Conservation (phyloP, 64 coral and sea anemone species). For the Stylophora pistillata region DNA sequence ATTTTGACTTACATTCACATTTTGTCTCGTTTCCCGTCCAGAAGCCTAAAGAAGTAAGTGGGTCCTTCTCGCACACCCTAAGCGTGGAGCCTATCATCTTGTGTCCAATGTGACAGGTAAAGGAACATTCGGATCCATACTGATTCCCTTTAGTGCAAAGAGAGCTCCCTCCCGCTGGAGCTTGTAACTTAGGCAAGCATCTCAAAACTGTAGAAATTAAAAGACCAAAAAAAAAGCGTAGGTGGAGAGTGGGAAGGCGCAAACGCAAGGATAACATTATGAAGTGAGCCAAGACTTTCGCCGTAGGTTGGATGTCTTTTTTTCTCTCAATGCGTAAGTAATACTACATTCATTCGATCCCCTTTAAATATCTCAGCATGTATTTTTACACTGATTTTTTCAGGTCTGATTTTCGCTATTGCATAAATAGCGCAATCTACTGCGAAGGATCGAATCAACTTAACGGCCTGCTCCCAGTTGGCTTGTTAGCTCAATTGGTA, state of each 20-base stretch:
- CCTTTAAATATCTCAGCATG: too few species aligned
- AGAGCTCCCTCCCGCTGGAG: constrained; percentile 34
- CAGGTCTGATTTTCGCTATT: too few species aligned
- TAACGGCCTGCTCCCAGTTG: too few species aligned
- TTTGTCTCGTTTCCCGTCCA: constrained; percentile 73
- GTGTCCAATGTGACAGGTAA: constrained; percentile 52
- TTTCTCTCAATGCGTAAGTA: too few species aligned
- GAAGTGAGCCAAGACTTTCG: too few species aligned
- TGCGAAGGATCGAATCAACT: too few species aligned
- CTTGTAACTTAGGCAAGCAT: constrained; percentile 28
- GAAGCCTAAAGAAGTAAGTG: neutral
- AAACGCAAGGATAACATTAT: too few species aligned
- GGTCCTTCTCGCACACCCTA: constrained; percentile 57
- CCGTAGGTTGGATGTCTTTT: too few species aligned
- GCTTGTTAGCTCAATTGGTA: too few species aligned
- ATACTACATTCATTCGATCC: too few species aligned
- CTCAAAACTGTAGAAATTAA: constrained; percentile 37
- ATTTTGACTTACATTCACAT: constrained; percentile 57
- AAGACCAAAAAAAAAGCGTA: neutral
- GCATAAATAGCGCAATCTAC: too few species aligned
- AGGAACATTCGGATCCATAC: constrained; percentile 61
- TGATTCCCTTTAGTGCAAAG: constrained; percentile 47
- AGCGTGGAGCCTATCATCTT: constrained; percentile 11
- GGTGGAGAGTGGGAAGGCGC: neutral
- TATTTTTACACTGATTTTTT: too few species aligned